Conservation (phyloP, 1,140 invertebrate species). For the Heliconius himera region DNA sequence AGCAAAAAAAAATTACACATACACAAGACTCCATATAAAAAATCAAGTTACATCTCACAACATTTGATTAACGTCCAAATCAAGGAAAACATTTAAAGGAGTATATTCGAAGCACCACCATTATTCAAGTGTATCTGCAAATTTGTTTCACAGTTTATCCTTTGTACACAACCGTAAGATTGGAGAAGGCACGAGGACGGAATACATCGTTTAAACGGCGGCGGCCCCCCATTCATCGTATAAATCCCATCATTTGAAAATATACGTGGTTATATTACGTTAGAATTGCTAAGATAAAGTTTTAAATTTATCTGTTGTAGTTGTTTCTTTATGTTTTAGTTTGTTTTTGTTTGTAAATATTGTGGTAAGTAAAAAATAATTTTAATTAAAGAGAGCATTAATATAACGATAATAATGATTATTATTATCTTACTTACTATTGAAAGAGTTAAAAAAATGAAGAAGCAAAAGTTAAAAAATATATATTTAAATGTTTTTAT, state of each 20-base stretch:
- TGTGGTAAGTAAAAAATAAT: too few relatives aligned
- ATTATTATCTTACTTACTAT: too few relatives aligned
- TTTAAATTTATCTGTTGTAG: background rate
- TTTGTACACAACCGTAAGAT: constrained; percentile 11
- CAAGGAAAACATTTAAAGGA: constrained; percentile 2
- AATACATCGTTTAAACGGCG: constrained; percentile 31
- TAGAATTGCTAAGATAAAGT: constrained; percentile 12
- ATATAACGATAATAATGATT: too few relatives aligned
- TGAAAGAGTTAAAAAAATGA: too few relatives aligned
- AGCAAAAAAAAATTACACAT: background rate
- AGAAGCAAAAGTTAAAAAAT: too few relatives aligned
- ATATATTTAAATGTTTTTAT: too few relatives aligned
- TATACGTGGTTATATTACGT: constrained; percentile 30
- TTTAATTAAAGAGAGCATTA: too few relatives aligned
- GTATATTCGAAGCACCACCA: background rate
- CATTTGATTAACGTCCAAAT: background rate
- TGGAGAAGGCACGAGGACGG: constrained; percentile 22
- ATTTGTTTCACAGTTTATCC: constrained; percentile 21
- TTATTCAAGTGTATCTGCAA: constrained; percentile 13
- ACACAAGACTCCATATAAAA: background rate
- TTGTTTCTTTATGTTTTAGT: background rate
- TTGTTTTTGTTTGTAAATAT: background rate
- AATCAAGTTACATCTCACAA: background rate
- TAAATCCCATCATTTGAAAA: constrained; percentile 47
- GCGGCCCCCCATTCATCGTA: constrained; percentile 35